A percentile compares a stretch with the other conserved stretches of the same genome.
phyloP scores from a whole-genome alignment of 2,888 invertebrate species.

The Spilarctia lutea region DNA sequence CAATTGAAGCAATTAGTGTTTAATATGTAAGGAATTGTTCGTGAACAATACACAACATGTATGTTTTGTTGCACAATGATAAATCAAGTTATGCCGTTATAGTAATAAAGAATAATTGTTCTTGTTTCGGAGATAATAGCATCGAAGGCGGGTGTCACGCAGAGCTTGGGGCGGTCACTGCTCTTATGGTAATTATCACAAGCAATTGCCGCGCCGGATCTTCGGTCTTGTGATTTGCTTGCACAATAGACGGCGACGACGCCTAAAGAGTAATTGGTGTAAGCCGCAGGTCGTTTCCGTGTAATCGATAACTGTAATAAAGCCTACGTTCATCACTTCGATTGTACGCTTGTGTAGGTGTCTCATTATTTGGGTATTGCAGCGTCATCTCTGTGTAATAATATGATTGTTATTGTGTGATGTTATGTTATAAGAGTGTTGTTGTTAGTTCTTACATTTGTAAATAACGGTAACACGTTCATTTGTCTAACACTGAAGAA shows the following conservation, averaged over 20 bases:
- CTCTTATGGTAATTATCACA: conserved; percentile 65
- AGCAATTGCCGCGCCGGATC: conserved; percentile 49
- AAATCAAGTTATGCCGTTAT: conserved; percentile 57
- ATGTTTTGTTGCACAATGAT: conserved; percentile 38
- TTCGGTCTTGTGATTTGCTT: conserved; percentile 67
- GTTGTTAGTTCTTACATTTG: not conserved
- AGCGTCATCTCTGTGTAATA: conserved; percentile 18
- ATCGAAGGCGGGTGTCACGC: conserved; percentile 59
- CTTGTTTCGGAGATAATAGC: conserved; percentile 66
- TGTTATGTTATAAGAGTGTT: not conserved
- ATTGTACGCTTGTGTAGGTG: conserved; percentile 18
- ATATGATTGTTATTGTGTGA: not conserved
- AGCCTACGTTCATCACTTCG: conserved; percentile 26
- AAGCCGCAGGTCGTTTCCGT: conserved; percentile 49
- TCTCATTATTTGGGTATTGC: conserved; percentile 28
- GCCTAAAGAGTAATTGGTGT: conserved; percentile 57
- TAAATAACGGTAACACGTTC: not conserved
- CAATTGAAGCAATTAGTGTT: conserved; percentile 39
- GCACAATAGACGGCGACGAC: conserved; percentile 63
- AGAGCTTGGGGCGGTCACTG: conserved; percentile 70
- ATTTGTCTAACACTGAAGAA: not conserved
- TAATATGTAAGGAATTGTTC: conserved; percentile 35
- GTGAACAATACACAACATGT: conserved; percentile 41
- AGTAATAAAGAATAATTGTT: conserved; percentile 63
- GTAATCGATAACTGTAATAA: conserved; percentile 55